A percentile compares a stretch with the other conserved stretches of the same genome.
These are phyloP conservation scores for Perognathus longimembris DNA, from an alignment of 2,113 vertebrate genomes.

Conservation along the genomic window DNA sequence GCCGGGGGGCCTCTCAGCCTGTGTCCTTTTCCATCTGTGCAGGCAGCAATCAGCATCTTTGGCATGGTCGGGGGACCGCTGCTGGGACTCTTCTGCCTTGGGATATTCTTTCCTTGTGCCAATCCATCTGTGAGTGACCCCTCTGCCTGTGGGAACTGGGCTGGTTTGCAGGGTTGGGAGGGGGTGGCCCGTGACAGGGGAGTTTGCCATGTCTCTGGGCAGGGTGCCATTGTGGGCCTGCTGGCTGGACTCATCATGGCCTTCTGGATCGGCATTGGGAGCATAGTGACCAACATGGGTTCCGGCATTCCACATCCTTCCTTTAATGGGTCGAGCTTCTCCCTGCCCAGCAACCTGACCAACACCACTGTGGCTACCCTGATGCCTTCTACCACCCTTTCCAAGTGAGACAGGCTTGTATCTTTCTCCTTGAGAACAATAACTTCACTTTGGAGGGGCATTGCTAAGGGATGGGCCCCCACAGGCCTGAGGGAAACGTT, in stretches of 20 bases:
- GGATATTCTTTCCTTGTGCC: conserved; percentile 97
- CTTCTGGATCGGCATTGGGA: conserved; percentile 96
- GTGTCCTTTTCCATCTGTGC: not conserved
- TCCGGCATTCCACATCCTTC: rapidly evolving
- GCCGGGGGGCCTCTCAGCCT: not conserved
- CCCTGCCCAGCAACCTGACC: conserved; percentile 85
- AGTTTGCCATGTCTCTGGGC: not conserved
- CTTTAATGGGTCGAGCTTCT: conserved; percentile 71
- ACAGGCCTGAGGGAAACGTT: not conserved
- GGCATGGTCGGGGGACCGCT: conserved; percentile 97
- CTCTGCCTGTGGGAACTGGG: rapidly evolving
- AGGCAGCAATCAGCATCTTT: conserved; percentile 98
- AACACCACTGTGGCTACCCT: conserved; percentile 80
- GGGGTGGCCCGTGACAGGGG: not conserved
- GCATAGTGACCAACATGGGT: conserved; percentile 82
- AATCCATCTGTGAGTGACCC: conserved; percentile 91
- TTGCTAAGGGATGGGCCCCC: not conserved
- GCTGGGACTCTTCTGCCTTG: conserved; percentile 95
- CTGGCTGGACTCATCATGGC: conserved; percentile 93
- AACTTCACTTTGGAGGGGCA: not conserved
- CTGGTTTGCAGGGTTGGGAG: not conserved
- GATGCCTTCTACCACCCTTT: conserved; percentile 56
- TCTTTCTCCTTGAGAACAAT: not conserved
- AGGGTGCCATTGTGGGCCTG: conserved; percentile 93
- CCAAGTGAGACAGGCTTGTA: conserved; percentile 81